Evolutionary conservation across 2,888 invertebrate genomes (phyloP), one percentile per base, ranked within the genome.

Genomic region (Neria commutata): DNA sequence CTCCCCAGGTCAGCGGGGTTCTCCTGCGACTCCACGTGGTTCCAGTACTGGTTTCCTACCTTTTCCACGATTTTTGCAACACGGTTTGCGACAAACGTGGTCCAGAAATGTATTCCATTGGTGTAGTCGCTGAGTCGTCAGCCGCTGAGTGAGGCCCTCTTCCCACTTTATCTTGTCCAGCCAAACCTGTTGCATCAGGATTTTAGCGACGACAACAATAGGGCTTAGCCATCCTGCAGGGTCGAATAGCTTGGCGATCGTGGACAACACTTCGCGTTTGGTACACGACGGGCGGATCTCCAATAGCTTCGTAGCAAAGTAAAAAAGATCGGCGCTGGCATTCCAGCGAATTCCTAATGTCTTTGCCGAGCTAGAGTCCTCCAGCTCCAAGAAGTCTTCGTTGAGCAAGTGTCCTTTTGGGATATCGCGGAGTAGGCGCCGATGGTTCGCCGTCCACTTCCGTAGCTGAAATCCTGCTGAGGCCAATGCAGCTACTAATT

Each of bases 271-370:
- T 4, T 11, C 26, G 34, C 59, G 24, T 54, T 64, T 66, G 0
- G 64, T 64, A 19, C 17, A 26, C 21, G 24, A 16, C n/a, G n/a
- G n/a, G n/a, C n/a, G n/a, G n/a, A n/a, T n/a, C n/a, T n/a, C n/a
- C n/a, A n/a, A n/a, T n/a, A n/a, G n/a, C n/a, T n/a, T n/a, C n/a
- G 45, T 14, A 23, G 24, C 14, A 29, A 62, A 58, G 16, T 48
- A 52, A 26, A 60, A 60, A 0, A 25, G 24, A 50, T 59, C 57
- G 0, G 49, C 47, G 34, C 40, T 33, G 6, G 57, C 57, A 34
- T 64, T 61, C 56, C 60, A 17, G 60, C 60, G 53, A 17, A 63
- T 52, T 1, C 58, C 61, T 6, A 62, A 34, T 1, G 61, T 60
- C 34, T 63, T 63, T 0, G 58, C 46, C 14, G 47, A 45, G 33